Base-by-base conservation (phyloP, 2,888 invertebrate genomes). In the Catocala nupta region DNA sequence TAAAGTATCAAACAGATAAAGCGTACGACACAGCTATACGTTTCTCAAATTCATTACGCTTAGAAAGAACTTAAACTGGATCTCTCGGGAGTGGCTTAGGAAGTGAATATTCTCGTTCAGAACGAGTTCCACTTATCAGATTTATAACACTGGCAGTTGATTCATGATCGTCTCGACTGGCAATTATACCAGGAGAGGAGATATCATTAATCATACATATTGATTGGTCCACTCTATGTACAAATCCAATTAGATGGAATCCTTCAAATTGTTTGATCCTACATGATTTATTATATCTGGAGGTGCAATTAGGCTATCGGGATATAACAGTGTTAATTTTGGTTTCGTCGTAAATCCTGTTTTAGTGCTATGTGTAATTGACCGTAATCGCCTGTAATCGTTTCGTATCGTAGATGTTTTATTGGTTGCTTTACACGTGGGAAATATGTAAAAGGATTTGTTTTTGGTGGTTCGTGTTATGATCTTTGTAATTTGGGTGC, bases 191-290 rank as follows among this genome's bases (percentile, higher is more conserved):
- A 84, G 85, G 89, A 86, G 86, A 83, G 82, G 77, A 84, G 86
- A 89, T 91, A 89, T 88, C 91, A 94, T 94, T 92, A 93, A 94
- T 93, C 93, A 93, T 88, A 84, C 77, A 88, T 91, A 92, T 92
- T 91, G 93, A 93, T 94, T 92, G 93, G 85, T 88, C 81, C 83
- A 83, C 83, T 84, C 84, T 88, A 86, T 87, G 88, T 89, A 91
- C 89, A 89, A 88, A 91, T 89, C 93, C 92, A 94, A 93, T 93
- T 94, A 93, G 90, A 89, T 63, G 77, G 84, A 85, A 89, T 92
- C 91, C 91, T 91, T 88, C 86, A 88, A 89, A 89, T 91, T 82
- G 86, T 89, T 87, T 82, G 83, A 86, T 84, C 85, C 84, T 77
- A 71, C 73, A 89, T 92, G 91, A 93, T 93, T 93, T 93, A 93